Conservation (phyloP, 2,888 invertebrate species). For the Chymomyza amoena region DNA sequence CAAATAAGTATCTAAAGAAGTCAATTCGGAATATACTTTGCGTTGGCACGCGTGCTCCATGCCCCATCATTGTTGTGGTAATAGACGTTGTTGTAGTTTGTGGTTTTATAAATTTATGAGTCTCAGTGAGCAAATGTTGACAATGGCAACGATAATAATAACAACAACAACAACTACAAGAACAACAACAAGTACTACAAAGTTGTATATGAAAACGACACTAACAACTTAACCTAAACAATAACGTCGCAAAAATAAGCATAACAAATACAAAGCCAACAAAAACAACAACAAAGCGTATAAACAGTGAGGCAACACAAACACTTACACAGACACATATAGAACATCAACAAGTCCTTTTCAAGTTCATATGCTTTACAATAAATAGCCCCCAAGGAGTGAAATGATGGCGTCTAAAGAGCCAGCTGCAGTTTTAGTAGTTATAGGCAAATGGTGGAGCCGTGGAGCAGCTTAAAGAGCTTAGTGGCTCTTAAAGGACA, state of each 20-base stretch:
- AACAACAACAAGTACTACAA: constrained; percentile 35
- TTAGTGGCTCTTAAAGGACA: neutral
- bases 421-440: neutral
- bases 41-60: constrained; percentile 15
- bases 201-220: constrained; percentile 6
- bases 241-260: neutral
- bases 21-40: constrained; percentile 2
- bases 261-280: neutral
- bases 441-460: neutral
- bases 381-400: constrained; percentile 68
- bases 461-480: neutral
- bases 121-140: constrained; percentile 30
- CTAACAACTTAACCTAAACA: constrained; percentile 1
- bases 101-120: constrained; percentile 60
- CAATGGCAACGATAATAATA: constrained; percentile 29
- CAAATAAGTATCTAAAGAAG: neutral
- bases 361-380: constrained; percentile 74
- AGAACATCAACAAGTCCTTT: constrained; percentile 71
- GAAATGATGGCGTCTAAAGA: neutral
- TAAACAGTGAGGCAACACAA: constrained; percentile 8
- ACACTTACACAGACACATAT: constrained; percentile 12
- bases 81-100: constrained; percentile 39
- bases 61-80: too few relatives aligned
- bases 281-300: constrained; percentile 3
- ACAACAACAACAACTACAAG: constrained; percentile 36